Percentiles rank a stretch among this genome's conserved stretches.
Conservation (phyloP, 2,888 invertebrate species). For the Phanerotoma sp. region DNA sequence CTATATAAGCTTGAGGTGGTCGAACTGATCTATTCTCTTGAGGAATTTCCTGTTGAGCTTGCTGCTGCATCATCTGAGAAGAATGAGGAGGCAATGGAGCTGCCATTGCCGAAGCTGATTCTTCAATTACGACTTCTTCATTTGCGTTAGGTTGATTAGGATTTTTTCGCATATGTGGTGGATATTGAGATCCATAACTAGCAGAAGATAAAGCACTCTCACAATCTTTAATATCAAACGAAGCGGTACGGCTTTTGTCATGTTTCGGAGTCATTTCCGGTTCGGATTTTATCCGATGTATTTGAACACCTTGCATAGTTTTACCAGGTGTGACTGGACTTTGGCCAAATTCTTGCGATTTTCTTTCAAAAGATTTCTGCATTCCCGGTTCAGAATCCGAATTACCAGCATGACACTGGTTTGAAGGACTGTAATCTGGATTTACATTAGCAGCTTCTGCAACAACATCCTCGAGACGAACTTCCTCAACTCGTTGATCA, state of each 20-base stretch:
- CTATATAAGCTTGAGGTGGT: constrained; percentile 29
- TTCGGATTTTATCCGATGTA: constrained; percentile 33
- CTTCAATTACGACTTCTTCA: constrained; percentile 46
- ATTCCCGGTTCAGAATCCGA: constrained; percentile 45
- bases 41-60: constrained; percentile 7
- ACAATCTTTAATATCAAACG: constrained; percentile 34
- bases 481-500: constrained; percentile 54
- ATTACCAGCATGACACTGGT: constrained; percentile 43
- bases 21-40: constrained; percentile 22
- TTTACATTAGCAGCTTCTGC: constrained; percentile 51
- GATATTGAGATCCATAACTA: constrained; percentile 39
- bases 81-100: constrained; percentile 14
- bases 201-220: constrained; percentile 35
- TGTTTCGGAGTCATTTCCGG: constrained; percentile 32
- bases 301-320: constrained; percentile 34
- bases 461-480: constrained; percentile 52
- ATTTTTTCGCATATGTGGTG: constrained; percentile 31
- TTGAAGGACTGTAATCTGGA: constrained; percentile 48
- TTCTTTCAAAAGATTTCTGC: constrained; percentile 44
- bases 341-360: constrained; percentile 37
- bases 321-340: constrained; percentile 32
- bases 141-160: constrained; percentile 11
- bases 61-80: constrained; percentile 16
- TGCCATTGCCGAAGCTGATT: constrained; percentile 19
- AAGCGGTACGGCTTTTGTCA: constrained; percentile 36